phyloP scores from a whole-genome alignment of 2,113 vertebrate species.

The Plecturocebus donacophilus region DNA sequence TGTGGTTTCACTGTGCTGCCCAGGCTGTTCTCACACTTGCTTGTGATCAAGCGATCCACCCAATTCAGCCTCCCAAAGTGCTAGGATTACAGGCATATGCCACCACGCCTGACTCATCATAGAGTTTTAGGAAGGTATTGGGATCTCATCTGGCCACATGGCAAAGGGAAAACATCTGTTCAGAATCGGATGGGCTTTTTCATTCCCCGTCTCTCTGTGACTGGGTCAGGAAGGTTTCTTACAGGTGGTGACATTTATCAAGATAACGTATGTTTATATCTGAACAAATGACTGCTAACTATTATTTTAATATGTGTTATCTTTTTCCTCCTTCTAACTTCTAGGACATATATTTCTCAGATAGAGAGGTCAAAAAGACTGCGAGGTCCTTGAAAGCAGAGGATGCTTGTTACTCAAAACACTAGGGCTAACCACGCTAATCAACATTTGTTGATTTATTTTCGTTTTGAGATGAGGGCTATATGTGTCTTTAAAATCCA shows the following conservation, averaged over 20 bases:
- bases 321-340: background rate
- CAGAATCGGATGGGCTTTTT: background rate
- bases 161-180: background rate
- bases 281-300: background rate
- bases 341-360: background rate
- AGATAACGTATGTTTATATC: background rate
- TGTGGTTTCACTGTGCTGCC: too few relatives aligned
- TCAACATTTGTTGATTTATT: background rate
- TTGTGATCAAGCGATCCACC: too few relatives aligned
- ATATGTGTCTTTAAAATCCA: slow-evolving; percentile 4
- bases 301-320: slow-evolving; percentile 1
- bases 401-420: background rate
- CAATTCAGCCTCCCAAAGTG: too few relatives aligned
- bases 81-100: too few relatives aligned
- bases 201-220: background rate
- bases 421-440: background rate
- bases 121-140: background rate
- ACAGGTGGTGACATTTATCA: background rate
- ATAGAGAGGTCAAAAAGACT: background rate
- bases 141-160: background rate
- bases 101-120: background rate
- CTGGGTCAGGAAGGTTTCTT: background rate
- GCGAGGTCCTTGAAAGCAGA: background rate
- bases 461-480: background rate
- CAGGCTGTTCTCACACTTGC: too few relatives aligned